Conservation (phyloP, 2,888 invertebrate species). For the Phalera bucephala region DNA sequence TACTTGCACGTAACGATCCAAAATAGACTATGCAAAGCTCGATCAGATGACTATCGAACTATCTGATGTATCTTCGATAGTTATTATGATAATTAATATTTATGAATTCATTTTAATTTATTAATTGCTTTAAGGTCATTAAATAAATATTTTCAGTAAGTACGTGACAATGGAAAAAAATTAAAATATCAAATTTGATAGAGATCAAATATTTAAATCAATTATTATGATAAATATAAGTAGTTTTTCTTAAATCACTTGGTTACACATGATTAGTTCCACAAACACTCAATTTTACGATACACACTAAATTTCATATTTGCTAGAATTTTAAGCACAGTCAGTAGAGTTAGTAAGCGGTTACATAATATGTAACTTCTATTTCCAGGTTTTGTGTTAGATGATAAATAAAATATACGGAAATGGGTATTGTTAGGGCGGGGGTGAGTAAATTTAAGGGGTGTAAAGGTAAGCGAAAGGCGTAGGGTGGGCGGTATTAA, state of each 20-base stretch:
- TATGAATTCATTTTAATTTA: constrained; percentile 11
- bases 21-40: constrained; percentile 57
- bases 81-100: constrained; percentile 38
- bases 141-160: too few relatives aligned
- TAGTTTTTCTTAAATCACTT: too few relatives aligned
- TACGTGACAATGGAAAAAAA: too few relatives aligned
- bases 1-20: constrained; percentile 40
- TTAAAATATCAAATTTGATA: too few relatives aligned
- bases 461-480: constrained; percentile 42
- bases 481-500: constrained; percentile 70
- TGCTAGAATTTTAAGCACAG: too few relatives aligned
- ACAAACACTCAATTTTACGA: too few relatives aligned
- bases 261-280: too few relatives aligned
- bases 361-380: neutral
- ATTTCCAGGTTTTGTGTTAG: neutral
- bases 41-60: constrained; percentile 33
- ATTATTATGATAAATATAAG: too few relatives aligned
- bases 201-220: too few relatives aligned
- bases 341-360: neutral
- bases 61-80: constrained; percentile 19
- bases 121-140: neutral
- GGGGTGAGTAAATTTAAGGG: constrained; percentile 27
- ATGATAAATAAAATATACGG: neutral
- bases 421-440: neutral
- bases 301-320: too few relatives aligned